These are phyloP conservation scores for Pogonomyrmex californicus DNA, from an alignment of 1,140 invertebrate species.

Conservation along the genomic window DNA sequence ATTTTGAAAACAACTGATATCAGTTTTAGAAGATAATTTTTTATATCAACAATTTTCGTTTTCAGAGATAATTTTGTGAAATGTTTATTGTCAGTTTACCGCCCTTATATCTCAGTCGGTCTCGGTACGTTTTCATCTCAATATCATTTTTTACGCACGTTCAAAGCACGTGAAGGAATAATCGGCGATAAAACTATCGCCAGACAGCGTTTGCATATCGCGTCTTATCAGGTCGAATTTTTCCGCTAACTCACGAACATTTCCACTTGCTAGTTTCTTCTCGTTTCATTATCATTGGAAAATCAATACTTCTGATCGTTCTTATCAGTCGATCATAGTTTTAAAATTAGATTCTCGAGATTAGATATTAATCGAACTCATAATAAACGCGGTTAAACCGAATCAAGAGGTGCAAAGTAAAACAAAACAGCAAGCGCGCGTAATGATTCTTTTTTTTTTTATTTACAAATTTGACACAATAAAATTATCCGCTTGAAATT, in stretches of 20 bases:
- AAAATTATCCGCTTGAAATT: slow-evolving; percentile 10
- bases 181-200: slow-evolving; percentile 40
- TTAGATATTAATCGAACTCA: background rate
- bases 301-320: background rate
- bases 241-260: slow-evolving; percentile 22
- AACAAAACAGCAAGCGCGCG: no score
- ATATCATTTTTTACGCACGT: slow-evolving; percentile 5
- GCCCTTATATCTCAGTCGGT: background rate
- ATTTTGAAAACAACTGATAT: background rate
- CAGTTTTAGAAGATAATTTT: background rate
- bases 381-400: background rate
- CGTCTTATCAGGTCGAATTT: slow-evolving; percentile 38
- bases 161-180: slow-evolving; percentile 18
- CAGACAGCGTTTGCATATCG: slow-evolving; percentile 38
- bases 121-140: background rate
- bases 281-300: background rate
- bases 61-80: background rate
- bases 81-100: slow-evolving; percentile 1
- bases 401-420: background rate
- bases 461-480: background rate
- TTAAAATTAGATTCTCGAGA: background rate
- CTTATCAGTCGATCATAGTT: background rate
- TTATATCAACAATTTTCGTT: no score
- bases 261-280: background rate
- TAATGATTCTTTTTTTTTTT: background rate